These are phyloP conservation scores for Hipparchia sbordonii DNA, from an alignment of 2,888 invertebrate genomes.

Conservation along the genomic window DNA sequence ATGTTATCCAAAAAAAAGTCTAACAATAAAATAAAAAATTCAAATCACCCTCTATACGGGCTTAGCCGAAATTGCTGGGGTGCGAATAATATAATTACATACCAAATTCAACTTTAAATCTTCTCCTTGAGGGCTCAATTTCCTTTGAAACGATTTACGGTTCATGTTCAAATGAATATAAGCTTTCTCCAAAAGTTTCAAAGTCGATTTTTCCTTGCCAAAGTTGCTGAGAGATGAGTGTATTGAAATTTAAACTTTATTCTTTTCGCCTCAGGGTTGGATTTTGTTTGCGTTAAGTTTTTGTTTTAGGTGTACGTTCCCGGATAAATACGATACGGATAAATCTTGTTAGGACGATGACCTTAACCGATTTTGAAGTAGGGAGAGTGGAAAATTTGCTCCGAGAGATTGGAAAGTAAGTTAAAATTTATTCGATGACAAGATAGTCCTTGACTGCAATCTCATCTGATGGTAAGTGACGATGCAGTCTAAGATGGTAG, in stretches of 20 bases:
- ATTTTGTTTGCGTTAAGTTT: constrained; percentile 11
- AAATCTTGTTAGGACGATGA: constrained; percentile 27
- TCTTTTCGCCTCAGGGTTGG: neutral
- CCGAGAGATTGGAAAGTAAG: neutral
- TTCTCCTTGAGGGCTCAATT: neutral
- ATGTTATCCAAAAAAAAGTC: constrained; percentile 31
- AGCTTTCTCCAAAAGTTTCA: neutral
- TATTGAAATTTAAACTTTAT: constrained; percentile 24
- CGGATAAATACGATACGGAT: constrained; percentile 22
- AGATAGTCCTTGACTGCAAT: no score
- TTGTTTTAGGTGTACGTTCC: constrained; percentile 13
- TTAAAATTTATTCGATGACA: neutral
- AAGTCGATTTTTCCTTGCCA: constrained; percentile 30
- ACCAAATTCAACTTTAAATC: constrained; percentile 34
- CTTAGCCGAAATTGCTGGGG: constrained; percentile 38
- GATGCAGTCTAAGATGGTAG: no score
- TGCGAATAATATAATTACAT: constrained; percentile 24
- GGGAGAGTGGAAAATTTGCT: neutral
- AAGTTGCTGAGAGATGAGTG: neutral
- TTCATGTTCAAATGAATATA: neutral
- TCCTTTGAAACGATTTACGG: constrained; percentile 7
- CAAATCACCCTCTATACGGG: constrained; percentile 41
- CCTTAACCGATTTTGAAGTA: constrained; percentile 22
- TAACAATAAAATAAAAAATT: constrained; percentile 45
- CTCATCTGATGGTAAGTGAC: no score